These are phyloP conservation scores for Hydropsyche betteni DNA, from an alignment of 2,888 invertebrate genomes.

Conservation along the genomic window DNA sequence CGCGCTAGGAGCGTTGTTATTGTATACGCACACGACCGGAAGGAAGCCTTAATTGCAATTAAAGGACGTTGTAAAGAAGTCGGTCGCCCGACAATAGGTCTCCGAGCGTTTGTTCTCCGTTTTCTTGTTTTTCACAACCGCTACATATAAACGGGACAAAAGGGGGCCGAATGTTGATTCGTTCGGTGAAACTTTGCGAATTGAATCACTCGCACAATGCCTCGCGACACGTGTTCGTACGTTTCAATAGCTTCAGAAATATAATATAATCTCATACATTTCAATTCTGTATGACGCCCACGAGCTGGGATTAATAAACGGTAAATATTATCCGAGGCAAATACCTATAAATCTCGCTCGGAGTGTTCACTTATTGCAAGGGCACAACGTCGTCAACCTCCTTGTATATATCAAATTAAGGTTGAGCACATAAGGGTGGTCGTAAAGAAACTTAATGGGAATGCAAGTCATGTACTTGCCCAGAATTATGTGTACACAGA, in stretches of 20 bases:
- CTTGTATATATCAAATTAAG: slow-evolving; percentile 21
- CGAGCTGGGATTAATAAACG: not conserved
- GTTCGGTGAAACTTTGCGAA: slow-evolving; percentile 1
- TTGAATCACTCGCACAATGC: not conserved
- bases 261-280: too few relatives aligned
- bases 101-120: not conserved
- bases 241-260: not conserved
- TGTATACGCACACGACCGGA: not conserved
- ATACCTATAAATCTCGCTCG: not conserved
- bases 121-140: slow-evolving; percentile 1
- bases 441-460: slow-evolving; percentile 23
- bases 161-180: not conserved
- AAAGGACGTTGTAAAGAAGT: not conserved
- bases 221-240: not conserved
- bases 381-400: not conserved
- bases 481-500: not conserved
- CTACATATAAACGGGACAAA: not conserved
- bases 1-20: not conserved
- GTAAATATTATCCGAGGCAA: too few relatives aligned
- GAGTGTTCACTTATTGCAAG: slow-evolving; percentile 1
- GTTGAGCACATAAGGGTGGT: slow-evolving; percentile 11
- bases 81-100: not conserved
- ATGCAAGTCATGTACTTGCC: slow-evolving; percentile 18
- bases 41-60: slow-evolving; percentile 21
- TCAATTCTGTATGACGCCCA: not conserved